Conservation (phyloP, 2,113 vertebrate genomes). For the Galeopterus variegatus region DNA sequence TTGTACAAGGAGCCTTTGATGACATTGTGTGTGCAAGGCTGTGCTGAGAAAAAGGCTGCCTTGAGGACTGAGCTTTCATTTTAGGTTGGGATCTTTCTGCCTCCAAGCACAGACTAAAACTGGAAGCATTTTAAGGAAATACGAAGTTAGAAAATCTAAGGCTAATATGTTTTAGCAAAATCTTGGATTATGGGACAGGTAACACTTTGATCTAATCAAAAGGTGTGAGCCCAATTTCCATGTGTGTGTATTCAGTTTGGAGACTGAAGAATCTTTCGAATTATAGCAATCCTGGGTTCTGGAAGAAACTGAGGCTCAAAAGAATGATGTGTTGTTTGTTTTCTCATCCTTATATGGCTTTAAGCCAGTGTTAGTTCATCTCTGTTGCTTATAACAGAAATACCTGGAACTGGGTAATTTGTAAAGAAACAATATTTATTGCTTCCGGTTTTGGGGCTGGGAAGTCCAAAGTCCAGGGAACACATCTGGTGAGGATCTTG, state of each 20-base stretch:
- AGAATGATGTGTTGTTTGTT: neutral
- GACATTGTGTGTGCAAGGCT: neutral
- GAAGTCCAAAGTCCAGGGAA: too few relatives aligned
- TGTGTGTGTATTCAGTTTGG: neutral
- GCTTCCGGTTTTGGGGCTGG: too few relatives aligned
- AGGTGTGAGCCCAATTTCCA: neutral
- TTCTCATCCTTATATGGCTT: neutral
- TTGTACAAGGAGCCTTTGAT: neutral
- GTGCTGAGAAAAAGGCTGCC: neutral
- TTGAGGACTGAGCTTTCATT: neutral
- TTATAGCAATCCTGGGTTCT: neutral
- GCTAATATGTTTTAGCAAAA: neutral
- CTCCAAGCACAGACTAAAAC: neutral
- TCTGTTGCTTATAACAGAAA: too few relatives aligned
- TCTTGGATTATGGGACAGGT: neutral
- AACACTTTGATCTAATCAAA: neutral
- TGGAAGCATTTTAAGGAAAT: neutral
- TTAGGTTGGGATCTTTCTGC: neutral
- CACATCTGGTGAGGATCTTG: too few relatives aligned
- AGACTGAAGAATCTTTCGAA: conserved; percentile 1
- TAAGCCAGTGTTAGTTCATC: too few relatives aligned
- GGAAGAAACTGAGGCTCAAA: neutral
- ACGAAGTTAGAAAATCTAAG: conserved; percentile 12
- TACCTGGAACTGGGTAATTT: too few relatives aligned
- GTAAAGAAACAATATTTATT: too few relatives aligned